Percentiles rank a stretch among this genome's conserved stretches.
Evolutionary conservation across 1,140 invertebrate genomes (phyloP).

Genomic region (Drosophila varians): DNA sequence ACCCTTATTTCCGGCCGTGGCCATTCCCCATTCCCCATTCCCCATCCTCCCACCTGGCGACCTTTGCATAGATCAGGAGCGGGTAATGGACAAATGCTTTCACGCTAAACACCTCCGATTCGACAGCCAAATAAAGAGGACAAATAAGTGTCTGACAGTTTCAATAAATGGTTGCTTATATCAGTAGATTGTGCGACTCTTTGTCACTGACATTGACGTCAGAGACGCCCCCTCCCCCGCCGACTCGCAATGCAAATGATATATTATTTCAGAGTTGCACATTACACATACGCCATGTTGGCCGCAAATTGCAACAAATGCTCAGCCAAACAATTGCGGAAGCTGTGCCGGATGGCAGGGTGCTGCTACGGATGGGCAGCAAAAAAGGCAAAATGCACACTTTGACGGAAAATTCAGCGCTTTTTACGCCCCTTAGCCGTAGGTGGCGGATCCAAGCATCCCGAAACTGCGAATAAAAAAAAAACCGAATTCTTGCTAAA

Average conservation of each 20-base stretch:
- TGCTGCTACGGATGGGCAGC: constrained; percentile 1
- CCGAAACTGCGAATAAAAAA: constrained; percentile 4
- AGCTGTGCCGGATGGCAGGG: constrained; percentile 9
- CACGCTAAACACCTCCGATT: constrained; percentile 42
- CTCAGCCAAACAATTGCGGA: constrained; percentile 21
- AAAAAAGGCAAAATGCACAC: constrained; percentile 11
- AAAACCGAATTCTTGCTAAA: constrained; percentile 4
- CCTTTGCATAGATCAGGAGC: constrained; percentile 25
- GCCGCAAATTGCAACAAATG: constrained; percentile 47
- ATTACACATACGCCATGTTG: constrained; percentile 50
- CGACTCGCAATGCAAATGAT: constrained; percentile 42
- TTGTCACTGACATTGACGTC: constrained; percentile 22
- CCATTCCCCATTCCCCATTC: constrained; percentile 23
- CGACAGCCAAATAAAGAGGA: constrained; percentile 41
- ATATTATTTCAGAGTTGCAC: constrained; percentile 36
- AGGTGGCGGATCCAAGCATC: constrained; percentile 17
- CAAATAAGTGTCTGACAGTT: constrained; percentile 40
- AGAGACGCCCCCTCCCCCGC: background rate
- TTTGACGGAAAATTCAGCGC: constrained; percentile 20
- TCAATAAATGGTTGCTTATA: constrained; percentile 34
- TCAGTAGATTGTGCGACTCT: constrained; percentile 3
- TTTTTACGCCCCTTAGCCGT: constrained; percentile 3
- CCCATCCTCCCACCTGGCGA: background rate
- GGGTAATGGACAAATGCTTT: constrained; percentile 49
- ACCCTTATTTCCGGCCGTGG: constrained; percentile 8